Conservation (phyloP, 1,140 invertebrate species). For the Tetragonula clypearis region DNA sequence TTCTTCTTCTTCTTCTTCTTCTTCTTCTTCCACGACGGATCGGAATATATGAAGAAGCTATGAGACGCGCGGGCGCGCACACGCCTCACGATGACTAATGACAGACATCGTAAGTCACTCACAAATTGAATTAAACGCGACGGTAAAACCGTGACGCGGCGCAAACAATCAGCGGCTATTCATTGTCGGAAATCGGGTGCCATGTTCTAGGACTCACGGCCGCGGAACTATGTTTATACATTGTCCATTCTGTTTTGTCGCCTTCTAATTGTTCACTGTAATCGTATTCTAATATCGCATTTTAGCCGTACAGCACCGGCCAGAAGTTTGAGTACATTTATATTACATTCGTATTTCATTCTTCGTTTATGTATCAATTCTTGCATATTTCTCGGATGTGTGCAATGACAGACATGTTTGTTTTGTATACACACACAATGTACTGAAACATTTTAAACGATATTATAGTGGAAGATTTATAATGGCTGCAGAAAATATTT, state of each 20-base stretch:
- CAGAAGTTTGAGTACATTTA: no score
- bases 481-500: no score
- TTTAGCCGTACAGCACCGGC: no score
- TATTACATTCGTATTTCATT: no score
- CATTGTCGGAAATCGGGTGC: conserved; percentile 54
- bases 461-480: no score
- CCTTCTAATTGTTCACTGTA: neutral
- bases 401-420: no score
- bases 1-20: no score
- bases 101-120: conserved; percentile 64
- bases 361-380: no score
- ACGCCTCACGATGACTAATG: conserved; percentile 62
- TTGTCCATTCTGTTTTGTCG: neutral
- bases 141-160: conserved; percentile 64
- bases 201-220: neutral
- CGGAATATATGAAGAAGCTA: conserved; percentile 41
- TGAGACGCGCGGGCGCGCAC: conserved; percentile 28
- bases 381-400: no score
- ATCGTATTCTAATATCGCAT: neutral
- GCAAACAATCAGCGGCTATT: conserved; percentile 66
- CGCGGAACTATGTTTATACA: neutral
- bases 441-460: no score
- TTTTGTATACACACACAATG: no score
- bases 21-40: neutral
- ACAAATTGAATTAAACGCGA: conserved; percentile 69